Base-by-base conservation (phyloP, 64 coral and sea anemone genomes). In the Montipora cactus region DNA sequence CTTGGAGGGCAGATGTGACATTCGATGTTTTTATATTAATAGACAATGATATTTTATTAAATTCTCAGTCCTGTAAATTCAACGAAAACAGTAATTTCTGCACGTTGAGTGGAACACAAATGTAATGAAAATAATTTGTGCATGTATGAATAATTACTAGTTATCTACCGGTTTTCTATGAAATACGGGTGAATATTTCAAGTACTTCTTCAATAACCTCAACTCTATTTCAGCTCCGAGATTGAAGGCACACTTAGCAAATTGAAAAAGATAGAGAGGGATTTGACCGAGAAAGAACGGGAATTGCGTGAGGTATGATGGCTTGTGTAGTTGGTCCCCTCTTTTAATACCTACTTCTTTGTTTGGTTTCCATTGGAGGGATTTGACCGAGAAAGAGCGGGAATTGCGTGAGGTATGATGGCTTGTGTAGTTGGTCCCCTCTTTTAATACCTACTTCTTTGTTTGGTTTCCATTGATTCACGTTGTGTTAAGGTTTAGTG, bases 221-320 rank as follows among this genome's bases (percentile, higher is more conserved):
- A 23, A 71, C 6, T 71, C 3, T 71, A 62, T 93, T 90, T 80
- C 77, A 96, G 95, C 37, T 90, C 93, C 47, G 95, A 96, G 71
- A 96, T 96, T 51, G 91, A 96, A 51, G 46, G 55, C 12, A 94
- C 95, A 10, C 52, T 96, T 9, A 92, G 81, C 78, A 96, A 84
- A n/a, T 59, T 96, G 8, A 94, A 93, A 55, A 93, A 79, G 79
- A 50, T 96, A 50, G 91, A 96, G 79, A 96, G 90, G 84, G 88
- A 91, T 91, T 52, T 96, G 44, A 93, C 81, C 11, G 49, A 68
- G 7, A 96, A 96, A 52, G 91, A 90, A 25, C 90, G 87, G n/a
- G 95, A 96, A 62, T 49, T 96, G 8, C 87, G 79, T 71, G 88
- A 94, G 88, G 95, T 96, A 87, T 51, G 80, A 14, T 21, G n/a